Base-by-base conservation (phyloP, 2,888 invertebrate genomes). In the Eucera pruinosa region DNA sequence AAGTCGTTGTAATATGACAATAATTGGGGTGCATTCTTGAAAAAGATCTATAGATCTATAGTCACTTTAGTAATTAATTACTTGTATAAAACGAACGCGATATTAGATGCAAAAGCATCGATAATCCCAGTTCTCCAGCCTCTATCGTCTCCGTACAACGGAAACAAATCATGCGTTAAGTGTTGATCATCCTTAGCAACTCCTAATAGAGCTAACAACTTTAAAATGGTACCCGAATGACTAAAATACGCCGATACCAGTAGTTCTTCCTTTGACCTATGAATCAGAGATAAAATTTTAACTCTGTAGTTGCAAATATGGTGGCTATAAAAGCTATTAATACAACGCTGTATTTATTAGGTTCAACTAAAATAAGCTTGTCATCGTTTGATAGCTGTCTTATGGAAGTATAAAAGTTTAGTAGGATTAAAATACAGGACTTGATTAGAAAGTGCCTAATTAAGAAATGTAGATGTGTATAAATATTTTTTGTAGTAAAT, bases 211-310 rank as follows among this genome's bases (percentile, higher is more conserved):
- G 96, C 94, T 55, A 97, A 88, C 62, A 97, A 90, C 93, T 97
- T 97, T 36, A 97, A 92, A 50, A 97, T 89, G 0, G 97, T 95
- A 2, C 97, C 97, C 0, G 97, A 97, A 92, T 97, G 97, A 0
- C 96, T 95, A 89, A 97, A 97, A 86, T 97, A 95, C 81, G 96
- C 95, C 33, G 94, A 94, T 33, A 94, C 94, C 80, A 93, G 93
- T n/a, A 93, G 87, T 2, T 91, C 90, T 18, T 86, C 65, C 2
- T 80, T 33, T 13, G 82, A 82, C 43, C 91, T 80, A 33, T 9
- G 48, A 71, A 33, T 47, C 18, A 43, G 6, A 36, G 20, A 33
- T 2, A 20, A 58, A 25, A 18, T 25, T 54, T 58, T 13, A 23
- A 27, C 39, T 45, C 11, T 47, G 15, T 0, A 52, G n/a, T n/a